A percentile compares a stretch with the other conserved stretches of the same genome.
Conservation (phyloP, 1,140 invertebrate species). For the Patella vulgata region DNA sequence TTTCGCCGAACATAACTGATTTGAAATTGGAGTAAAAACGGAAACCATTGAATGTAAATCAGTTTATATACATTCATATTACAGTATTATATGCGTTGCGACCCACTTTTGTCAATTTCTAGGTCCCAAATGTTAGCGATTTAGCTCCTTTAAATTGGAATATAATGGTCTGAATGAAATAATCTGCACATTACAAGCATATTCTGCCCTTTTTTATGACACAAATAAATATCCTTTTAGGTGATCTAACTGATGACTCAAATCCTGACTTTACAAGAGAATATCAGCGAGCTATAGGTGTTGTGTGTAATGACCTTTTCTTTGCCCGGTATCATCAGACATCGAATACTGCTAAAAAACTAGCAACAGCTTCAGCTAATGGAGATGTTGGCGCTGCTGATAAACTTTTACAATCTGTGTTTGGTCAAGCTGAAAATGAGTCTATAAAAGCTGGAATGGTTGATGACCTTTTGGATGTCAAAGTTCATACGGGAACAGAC, state of each 20-base stretch:
- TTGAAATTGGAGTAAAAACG: too few relatives aligned
- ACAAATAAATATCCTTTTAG: too few relatives aligned
- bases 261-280: constrained; percentile 57
- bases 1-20: too few relatives aligned
- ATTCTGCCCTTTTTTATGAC: too few relatives aligned
- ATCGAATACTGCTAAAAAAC: constrained; percentile 23
- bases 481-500: constrained; percentile 53
- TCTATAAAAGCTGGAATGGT: constrained; percentile 55
- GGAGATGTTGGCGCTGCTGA: constrained; percentile 41
- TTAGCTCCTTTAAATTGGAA: too few relatives aligned
- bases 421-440: constrained; percentile 54
- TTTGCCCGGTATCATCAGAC: constrained; percentile 53
- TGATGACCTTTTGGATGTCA: constrained; percentile 57
- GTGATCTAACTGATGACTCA: constrained; percentile 58
- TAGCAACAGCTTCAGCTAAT: constrained; percentile 18
- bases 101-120: too few relatives aligned
- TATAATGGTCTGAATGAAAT: too few relatives aligned
- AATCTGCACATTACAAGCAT: too few relatives aligned
- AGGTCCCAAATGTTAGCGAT: too few relatives aligned
- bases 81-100: too few relatives aligned
- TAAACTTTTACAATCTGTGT: constrained; percentile 52
- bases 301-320: constrained; percentile 63
- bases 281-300: constrained; percentile 59
- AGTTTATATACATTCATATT: too few relatives aligned
- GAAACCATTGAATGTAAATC: too few relatives aligned